These are phyloP conservation scores for Saimiri boliviensis DNA, from an alignment of 2,113 vertebrate genomes.

Conservation along the genomic window DNA sequence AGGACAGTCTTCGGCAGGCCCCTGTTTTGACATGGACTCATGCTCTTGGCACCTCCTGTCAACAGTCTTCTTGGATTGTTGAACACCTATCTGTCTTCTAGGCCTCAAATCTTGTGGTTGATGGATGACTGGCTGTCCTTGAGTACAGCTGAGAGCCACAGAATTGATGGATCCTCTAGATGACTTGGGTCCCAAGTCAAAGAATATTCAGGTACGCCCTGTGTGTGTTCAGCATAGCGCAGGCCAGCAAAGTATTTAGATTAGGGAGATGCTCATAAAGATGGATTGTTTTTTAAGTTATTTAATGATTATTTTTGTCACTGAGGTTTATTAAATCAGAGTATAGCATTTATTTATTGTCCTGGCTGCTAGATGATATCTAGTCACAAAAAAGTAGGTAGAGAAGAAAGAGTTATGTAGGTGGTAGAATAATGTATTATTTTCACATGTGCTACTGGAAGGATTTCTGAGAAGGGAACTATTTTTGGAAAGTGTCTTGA, in stretches of 20 bases:
- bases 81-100: conserved; percentile 51
- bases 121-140: background rate
- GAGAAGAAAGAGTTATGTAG: background rate
- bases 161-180: background rate
- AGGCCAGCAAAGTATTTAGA: background rate
- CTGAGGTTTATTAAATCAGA: background rate
- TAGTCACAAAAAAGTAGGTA: background rate
- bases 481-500: background rate
- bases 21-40: background rate
- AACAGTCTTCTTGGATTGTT: background rate
- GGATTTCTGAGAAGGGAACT: background rate
- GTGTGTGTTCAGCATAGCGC: background rate
- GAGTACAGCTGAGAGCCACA: background rate
- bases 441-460: background rate
- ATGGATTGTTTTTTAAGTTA: background rate
- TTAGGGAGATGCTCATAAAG: background rate
- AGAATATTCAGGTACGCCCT: background rate
- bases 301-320: background rate
- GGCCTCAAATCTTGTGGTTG: conserved; percentile 35
- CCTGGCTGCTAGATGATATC: background rate
- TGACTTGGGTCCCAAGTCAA: background rate
- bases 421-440: background rate
- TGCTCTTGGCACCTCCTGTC: background rate
- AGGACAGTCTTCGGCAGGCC: background rate
- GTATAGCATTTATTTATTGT: background rate